phyloP scores from a whole-genome alignment of 2,888 invertebrate species.

The Encarsia formosa region DNA sequence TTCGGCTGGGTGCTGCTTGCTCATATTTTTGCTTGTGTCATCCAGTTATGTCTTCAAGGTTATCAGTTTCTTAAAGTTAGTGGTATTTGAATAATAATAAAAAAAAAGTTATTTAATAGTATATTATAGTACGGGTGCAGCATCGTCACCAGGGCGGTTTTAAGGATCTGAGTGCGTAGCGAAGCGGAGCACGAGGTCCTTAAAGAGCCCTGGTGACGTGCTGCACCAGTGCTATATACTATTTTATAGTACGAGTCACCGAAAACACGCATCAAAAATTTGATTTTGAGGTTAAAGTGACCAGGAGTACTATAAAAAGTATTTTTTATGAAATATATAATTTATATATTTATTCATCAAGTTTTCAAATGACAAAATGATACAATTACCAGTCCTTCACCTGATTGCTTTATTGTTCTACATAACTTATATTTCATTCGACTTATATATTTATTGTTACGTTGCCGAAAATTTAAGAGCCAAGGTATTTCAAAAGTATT shows the following conservation, averaged over 20 bases:
- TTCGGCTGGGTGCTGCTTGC: conserved; percentile 37
- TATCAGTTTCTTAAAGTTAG: conserved; percentile 36
- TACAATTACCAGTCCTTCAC: conserved; percentile 13
- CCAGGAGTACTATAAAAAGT: too few relatives aligned
- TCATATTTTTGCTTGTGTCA: conserved; percentile 35
- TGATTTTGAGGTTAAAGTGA: too few relatives aligned
- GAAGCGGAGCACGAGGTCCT: too few relatives aligned
- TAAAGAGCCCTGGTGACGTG: too few relatives aligned
- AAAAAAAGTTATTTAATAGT: too few relatives aligned
- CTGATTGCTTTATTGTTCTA: conserved; percentile 13
- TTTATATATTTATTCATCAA: neutral
- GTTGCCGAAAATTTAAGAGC: conserved; percentile 17
- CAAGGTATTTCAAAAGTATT: conserved; percentile 9
- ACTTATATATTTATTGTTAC: conserved; percentile 23
- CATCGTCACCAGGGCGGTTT: too few relatives aligned
- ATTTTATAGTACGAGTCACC: too few relatives aligned
- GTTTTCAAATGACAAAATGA: neutral
- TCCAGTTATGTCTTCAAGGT: conserved; percentile 38
- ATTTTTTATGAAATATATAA: too few relatives aligned
- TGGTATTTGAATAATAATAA: neutral
- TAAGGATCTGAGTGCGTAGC: too few relatives aligned
- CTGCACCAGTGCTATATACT: too few relatives aligned
- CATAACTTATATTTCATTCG: conserved; percentile 11
- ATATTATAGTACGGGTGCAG: too few relatives aligned
- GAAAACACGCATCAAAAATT: too few relatives aligned